These are phyloP conservation scores for Borostomias antarcticus DNA, from an alignment of 2,797 vertebrate genomes.

Conservation along the genomic window DNA sequence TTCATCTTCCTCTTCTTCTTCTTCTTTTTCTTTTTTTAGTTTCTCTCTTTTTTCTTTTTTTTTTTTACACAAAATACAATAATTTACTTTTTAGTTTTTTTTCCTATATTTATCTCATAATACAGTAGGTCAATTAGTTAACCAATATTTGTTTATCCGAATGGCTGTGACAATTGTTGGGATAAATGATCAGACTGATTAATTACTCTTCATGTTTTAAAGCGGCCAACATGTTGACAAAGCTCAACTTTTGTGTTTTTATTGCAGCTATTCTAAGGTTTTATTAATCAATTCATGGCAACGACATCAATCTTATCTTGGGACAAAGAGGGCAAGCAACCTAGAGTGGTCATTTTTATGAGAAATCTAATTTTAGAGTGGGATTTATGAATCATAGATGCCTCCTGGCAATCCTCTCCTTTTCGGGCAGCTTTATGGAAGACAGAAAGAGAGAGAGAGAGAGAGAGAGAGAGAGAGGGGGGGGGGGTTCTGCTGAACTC, in stretches of 20 bases:
- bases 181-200: too few species aligned
- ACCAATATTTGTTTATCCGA: too few species aligned
- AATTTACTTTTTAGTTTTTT: too few species aligned
- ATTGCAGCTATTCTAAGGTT: slow-evolving; percentile 13
- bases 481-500: slow-evolving; percentile 6
- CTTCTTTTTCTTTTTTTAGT: too few species aligned
- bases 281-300: not conserved
- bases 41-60: slow-evolving; percentile 1
- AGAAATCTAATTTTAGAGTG: not conserved
- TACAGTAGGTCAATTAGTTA: too few species aligned
- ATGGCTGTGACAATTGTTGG: too few species aligned
- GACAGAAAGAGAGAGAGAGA: not conserved
- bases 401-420: not conserved
- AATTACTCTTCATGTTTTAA: too few species aligned
- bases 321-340: not conserved
- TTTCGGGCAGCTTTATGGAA: not conserved
- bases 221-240: not conserved
- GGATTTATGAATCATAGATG: slow-evolving; percentile 9
- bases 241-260: slow-evolving; percentile 2
- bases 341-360: not conserved
- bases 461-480: too few species aligned
- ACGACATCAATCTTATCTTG: not conserved
- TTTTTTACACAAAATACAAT: too few species aligned
- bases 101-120: too few species aligned
- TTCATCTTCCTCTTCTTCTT: too few species aligned